Percentiles rank a stretch among this genome's conserved stretches.
phyloP scores from a whole-genome alignment of 2,888 invertebrate genomes.

The Drosophila aldrichi region DNA sequence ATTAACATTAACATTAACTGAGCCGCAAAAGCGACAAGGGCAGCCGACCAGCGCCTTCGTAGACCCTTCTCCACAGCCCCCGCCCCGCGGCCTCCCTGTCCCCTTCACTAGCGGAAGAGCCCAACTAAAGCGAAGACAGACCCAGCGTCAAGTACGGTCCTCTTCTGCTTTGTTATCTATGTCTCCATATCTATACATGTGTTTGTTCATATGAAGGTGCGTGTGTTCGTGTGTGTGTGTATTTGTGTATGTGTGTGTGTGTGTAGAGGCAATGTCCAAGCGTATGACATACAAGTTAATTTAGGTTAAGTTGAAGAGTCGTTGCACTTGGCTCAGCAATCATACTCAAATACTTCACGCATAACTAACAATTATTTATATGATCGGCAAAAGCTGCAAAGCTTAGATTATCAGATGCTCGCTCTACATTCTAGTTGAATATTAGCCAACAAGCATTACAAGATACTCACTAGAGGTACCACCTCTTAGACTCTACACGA shows the following conservation, averaged over 20 bases:
- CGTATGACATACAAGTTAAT: constrained; percentile 66
- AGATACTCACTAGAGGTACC: no score
- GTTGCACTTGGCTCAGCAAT: constrained; percentile 66
- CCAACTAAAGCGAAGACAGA: constrained; percentile 10
- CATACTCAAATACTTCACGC: constrained; percentile 30
- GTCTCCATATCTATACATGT: constrained; percentile 74
- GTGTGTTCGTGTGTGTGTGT: not conserved
- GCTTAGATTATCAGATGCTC: constrained; percentile 36
- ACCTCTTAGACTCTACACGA: no score
- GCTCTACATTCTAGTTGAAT: constrained; percentile 9
- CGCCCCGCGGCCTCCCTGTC: not conserved
- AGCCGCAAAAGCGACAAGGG: constrained; percentile 78
- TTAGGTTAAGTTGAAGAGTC: constrained; percentile 68
- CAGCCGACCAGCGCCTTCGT: constrained; percentile 60
- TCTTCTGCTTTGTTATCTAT: constrained; percentile 61
- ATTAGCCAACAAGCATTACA: not conserved
- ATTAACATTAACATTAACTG: constrained; percentile 82
- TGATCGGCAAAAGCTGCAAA: not conserved
- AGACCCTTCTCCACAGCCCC: constrained; percentile 10
- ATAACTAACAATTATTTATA: constrained; percentile 10
- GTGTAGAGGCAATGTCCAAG: constrained; percentile 52
- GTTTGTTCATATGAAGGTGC: constrained; percentile 42
- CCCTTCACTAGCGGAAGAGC: not conserved
- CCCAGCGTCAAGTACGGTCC: constrained; percentile 33
- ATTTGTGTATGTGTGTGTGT: constrained; percentile 22